Conservation (phyloP, 1,140 invertebrate species). For the Sycophila sp. region DNA sequence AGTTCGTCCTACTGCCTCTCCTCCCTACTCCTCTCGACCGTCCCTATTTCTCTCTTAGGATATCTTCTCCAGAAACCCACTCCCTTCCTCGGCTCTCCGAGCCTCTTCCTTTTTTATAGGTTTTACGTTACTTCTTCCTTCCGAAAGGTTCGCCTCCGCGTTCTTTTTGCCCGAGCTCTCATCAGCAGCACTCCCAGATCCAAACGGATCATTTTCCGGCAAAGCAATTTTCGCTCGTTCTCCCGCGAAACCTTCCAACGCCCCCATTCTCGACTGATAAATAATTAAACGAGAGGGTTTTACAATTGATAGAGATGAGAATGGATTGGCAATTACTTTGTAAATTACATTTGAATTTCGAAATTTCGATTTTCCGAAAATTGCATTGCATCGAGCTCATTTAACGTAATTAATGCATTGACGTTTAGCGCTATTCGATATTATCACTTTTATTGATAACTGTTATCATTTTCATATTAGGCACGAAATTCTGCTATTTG, state of each 20-base stretch:
- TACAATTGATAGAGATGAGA: too few species aligned
- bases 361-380: too few species aligned
- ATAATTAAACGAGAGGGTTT: constrained; percentile 3
- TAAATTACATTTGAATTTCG: too few species aligned
- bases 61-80: constrained; percentile 3
- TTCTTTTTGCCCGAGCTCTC: neutral
- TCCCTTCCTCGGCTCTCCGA: neutral
- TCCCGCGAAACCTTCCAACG: neutral
- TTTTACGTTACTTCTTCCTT: constrained; percentile 35
- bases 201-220: constrained; percentile 30
- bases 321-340: too few species aligned
- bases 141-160: neutral
- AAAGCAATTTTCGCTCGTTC: constrained; percentile 6
- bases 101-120: constrained; percentile 11
- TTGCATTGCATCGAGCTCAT: too few species aligned
- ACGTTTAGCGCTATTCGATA: too few species aligned
- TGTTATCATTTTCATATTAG: too few species aligned
- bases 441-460: neutral
- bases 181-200: neutral
- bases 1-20: neutral
- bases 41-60: constrained; percentile 4
- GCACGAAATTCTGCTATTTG: too few species aligned
- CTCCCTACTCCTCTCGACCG: neutral
- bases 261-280: neutral
- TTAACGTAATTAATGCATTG: too few species aligned